Percentiles rank a stretch among this genome's conserved stretches.
Conservation (phyloP, 2,113 vertebrate species). For the rat (Rattus norvegicus) region GRCr8 NC_086028.1:81905501-81906000, state of each 20-base stretch:
- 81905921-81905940: neutral
- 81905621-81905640: conserved; percentile 29
- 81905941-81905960: neutral
- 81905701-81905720: neutral
- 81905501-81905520: neutral
- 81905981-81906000: too few species aligned
- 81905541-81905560: neutral
- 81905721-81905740: neutral
- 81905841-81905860: neutral
- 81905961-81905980: neutral
- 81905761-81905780: neutral
- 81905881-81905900: neutral
- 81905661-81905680: neutral
- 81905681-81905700: conserved; percentile 21
- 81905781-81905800: neutral
- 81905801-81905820: conserved; percentile 43
- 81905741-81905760: neutral
- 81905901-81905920: neutral
- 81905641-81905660: neutral
- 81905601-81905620: neutral
- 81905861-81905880: neutral
- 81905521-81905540: neutral
- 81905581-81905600: neutral
- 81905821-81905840: neutral
- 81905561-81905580: neutral